Conservation (phyloP, 2,113 vertebrate genomes). For the Coptodon bakossiorum region DNA sequence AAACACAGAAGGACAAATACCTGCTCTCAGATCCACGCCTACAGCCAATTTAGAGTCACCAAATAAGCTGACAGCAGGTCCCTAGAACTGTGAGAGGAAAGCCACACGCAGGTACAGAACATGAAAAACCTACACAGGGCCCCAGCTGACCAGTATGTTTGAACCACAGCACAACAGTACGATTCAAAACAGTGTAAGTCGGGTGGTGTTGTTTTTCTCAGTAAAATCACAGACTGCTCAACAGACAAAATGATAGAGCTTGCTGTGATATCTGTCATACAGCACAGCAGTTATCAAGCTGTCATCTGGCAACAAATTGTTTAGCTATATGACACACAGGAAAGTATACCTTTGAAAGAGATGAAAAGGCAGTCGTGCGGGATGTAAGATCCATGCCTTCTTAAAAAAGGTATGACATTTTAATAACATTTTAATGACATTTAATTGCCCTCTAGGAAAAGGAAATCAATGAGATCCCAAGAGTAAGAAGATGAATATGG, state of each 20-base stretch:
- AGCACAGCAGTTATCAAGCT: not conserved
- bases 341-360: not conserved
- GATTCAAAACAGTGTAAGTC: not conserved
- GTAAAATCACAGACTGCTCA: not conserved
- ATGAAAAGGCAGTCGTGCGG: not conserved
- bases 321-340: not conserved
- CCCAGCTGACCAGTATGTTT: not conserved
- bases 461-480: not conserved
- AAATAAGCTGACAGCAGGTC: not conserved
- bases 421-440: slow-evolving; percentile 9
- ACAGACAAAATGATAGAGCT: not conserved
- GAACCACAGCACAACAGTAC: not conserved
- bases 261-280: not conserved
- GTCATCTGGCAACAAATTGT: not conserved
- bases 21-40: not conserved
- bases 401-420: not conserved
- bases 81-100: not conserved
- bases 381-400: not conserved
- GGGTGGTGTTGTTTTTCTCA: not conserved
- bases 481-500: slow-evolving; percentile 3
- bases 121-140: not conserved
- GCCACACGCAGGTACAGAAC: not conserved
- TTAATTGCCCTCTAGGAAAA: not conserved
- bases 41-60: not conserved
- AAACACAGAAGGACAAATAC: not conserved